phyloP scores from a whole-genome alignment of 2,797 vertebrate genomes.

The Manis crassicaudata region DNA sequence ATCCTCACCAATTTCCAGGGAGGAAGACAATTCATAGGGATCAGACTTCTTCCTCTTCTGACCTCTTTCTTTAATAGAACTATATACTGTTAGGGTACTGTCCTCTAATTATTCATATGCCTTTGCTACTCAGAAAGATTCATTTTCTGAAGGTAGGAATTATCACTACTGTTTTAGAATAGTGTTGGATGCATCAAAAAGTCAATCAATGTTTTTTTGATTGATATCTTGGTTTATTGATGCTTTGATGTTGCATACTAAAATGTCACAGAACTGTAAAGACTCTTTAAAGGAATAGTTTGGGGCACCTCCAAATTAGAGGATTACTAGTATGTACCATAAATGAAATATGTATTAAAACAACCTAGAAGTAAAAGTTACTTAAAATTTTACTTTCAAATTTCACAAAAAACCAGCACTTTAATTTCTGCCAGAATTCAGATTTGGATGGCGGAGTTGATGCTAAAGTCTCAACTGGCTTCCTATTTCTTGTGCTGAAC shows the following conservation, averaged over 20 bases:
- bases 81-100: background rate
- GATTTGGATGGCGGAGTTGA: background rate
- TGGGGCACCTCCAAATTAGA: background rate
- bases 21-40: background rate
- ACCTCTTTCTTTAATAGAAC: background rate
- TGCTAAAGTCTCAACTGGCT: constrained; percentile 4
- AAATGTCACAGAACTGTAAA: constrained; percentile 21
- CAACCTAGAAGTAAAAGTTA: constrained; percentile 7
- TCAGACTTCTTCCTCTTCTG: background rate
- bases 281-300: background rate
- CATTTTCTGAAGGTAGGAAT: constrained; percentile 42
- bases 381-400: constrained; percentile 51
- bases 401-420: constrained; percentile 47
- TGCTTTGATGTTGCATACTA: background rate
- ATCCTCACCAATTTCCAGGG: background rate
- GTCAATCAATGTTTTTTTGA: background rate
- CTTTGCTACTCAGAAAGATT: background rate
- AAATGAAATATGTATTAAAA: constrained; percentile 9
- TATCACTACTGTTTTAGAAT: background rate
- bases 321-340: background rate
- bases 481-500: constrained; percentile 29
- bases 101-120: background rate
- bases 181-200: background rate
- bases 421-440: constrained; percentile 43
- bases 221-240: background rate